Percentiles rank a stretch among this genome's conserved stretches.
These are phyloP conservation scores for Spialia ferax DNA, from an alignment of 2,888 invertebrate species.

Conservation along the genomic window DNA sequence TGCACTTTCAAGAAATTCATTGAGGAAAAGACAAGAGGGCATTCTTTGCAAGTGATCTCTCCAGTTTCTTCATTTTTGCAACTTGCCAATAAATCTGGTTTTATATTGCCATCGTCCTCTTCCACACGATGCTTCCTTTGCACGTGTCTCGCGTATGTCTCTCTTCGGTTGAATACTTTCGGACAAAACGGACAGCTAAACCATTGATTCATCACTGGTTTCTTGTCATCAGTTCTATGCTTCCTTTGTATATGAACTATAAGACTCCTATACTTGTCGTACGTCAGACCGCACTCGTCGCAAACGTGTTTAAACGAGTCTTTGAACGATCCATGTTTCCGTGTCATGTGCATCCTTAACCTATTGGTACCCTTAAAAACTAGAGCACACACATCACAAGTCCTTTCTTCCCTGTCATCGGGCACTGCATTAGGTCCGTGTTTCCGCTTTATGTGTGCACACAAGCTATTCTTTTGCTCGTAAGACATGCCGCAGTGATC, in stretches of 20 bases:
- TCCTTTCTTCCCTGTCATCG: constrained; percentile 67
- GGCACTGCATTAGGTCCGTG: constrained; percentile 65
- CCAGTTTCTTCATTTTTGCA: constrained; percentile 66
- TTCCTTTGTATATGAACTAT: constrained; percentile 74
- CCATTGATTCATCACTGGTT: constrained; percentile 60
- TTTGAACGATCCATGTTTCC: constrained; percentile 72
- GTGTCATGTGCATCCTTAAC: constrained; percentile 76
- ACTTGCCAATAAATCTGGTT: constrained; percentile 53
- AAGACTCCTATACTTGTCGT: constrained; percentile 75
- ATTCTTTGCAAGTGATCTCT: constrained; percentile 72
- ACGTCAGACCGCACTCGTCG: constrained; percentile 71
- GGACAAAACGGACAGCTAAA: constrained; percentile 75
- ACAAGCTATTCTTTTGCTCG: constrained; percentile 73
- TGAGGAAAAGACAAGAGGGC: constrained; percentile 74
- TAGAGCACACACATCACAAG: constrained; percentile 75
- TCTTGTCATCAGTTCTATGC: constrained; percentile 60
- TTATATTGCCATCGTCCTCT: constrained; percentile 56
- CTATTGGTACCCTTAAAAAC: constrained; percentile 75
- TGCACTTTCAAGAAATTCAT: constrained; percentile 73
- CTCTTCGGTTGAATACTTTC: constrained; percentile 71
- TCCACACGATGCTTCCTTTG: constrained; percentile 72
- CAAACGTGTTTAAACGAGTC: constrained; percentile 73
- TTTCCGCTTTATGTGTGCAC: constrained; percentile 74
- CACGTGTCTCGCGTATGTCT: constrained; percentile 75
- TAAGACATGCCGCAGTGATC: constrained; percentile 77